Conservation (phyloP, 2,797 vertebrate genomes). For the Pelochelys cantorii region DNA sequence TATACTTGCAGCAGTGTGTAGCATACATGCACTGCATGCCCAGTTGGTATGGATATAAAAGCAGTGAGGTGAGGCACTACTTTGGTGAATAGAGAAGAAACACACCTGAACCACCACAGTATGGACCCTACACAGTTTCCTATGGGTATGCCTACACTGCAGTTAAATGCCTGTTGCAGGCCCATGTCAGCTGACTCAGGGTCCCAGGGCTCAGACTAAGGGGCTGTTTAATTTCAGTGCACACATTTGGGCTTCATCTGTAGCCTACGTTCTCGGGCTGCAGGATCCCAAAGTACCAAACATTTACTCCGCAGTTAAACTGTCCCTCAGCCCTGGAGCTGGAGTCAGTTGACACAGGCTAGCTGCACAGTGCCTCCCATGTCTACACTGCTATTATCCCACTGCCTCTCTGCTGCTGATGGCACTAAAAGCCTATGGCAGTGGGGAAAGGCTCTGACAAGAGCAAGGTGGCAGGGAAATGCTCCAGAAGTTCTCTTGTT, state of each 20-base stretch:
- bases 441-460: not conserved
- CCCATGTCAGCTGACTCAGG: not conserved
- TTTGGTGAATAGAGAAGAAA: not conserved
- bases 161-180: not conserved
- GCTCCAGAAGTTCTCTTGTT: not conserved
- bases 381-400: not conserved
- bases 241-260: not conserved
- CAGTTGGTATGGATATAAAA: not conserved
- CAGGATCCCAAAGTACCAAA: not conserved
- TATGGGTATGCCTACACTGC: not conserved
- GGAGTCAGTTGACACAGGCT: not conserved
- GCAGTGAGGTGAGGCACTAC: not conserved
- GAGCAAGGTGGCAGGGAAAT: not conserved
- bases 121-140: not conserved
- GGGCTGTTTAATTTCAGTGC: not conserved
- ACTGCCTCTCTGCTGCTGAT: not conserved
- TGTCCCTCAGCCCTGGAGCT: not conserved
- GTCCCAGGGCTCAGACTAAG: not conserved
- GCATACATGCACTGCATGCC: not conserved
- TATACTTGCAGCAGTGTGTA: not conserved
- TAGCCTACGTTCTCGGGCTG: too few species aligned
- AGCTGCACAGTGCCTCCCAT: not conserved
- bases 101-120: not conserved
- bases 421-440: not conserved
- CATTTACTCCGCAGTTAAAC: not conserved